These are phyloP conservation scores for Balearica regulorum DNA, from an alignment of 2,797 vertebrate species.

Conservation along the genomic window DNA sequence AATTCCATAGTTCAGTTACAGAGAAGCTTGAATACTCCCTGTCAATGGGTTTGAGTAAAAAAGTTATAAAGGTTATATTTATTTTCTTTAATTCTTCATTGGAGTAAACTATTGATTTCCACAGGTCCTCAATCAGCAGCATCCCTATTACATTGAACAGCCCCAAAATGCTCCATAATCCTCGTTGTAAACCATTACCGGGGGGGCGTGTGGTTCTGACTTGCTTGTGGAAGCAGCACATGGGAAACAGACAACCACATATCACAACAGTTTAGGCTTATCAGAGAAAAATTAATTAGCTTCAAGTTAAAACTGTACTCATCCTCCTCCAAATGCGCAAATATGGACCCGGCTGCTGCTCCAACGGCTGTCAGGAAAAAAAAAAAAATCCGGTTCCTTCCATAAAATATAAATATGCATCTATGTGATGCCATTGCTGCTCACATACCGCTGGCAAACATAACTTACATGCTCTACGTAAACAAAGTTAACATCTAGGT, in stretches of 20 bases:
- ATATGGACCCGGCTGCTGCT: background rate
- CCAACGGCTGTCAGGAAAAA: background rate
- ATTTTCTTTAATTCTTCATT: background rate
- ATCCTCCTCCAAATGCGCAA: background rate
- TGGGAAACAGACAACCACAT: background rate
- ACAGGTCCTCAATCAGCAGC: background rate
- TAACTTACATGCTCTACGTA: background rate
- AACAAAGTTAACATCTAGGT: background rate
- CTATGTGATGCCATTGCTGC: background rate
- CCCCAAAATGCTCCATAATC: background rate
- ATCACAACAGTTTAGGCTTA: no score
- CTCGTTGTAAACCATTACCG: background rate
- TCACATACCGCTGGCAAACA: background rate
- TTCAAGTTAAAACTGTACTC: background rate
- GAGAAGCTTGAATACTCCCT: background rate
- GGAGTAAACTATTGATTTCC: background rate
- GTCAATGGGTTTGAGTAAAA: background rate
- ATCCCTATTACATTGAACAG: background rate
- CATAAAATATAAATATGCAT: background rate
- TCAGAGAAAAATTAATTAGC: background rate
- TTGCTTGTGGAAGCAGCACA: background rate
- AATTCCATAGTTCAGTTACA: background rate
- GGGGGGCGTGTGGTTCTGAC: background rate
- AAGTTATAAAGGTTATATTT: background rate
- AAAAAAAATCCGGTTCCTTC: background rate